These are phyloP conservation scores for Nesoenas mayeri DNA, from an alignment of 2,113 vertebrate species.

Conservation along the genomic window DNA sequence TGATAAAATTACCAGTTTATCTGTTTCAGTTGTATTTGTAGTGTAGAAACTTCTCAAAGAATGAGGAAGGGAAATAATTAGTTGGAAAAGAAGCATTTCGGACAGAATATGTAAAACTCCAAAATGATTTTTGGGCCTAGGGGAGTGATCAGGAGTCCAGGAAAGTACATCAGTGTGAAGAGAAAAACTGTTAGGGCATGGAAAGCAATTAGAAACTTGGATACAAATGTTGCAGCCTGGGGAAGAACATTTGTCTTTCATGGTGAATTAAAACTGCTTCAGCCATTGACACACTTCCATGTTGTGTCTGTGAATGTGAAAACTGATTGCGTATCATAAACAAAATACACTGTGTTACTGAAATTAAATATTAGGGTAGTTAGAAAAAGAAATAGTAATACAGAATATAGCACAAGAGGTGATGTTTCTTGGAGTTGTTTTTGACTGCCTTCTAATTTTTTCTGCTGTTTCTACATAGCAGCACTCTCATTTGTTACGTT, in stretches of 20 bases:
- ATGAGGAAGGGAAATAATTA: slow-evolving; percentile 35
- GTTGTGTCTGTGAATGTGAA: neutral
- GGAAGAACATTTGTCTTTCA: slow-evolving; percentile 61
- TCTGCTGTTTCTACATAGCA: neutral
- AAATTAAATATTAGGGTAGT: neutral
- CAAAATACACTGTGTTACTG: neutral
- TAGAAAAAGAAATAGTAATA: neutral
- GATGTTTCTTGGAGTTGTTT: neutral
- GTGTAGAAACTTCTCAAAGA: neutral
- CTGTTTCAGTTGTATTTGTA: neutral
- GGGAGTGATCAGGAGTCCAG: slow-evolving; percentile 28
- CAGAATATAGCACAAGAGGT: neutral
- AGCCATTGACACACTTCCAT: neutral
- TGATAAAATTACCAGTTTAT: neutral
- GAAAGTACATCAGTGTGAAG: slow-evolving; percentile 39
- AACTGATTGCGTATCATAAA: neutral
- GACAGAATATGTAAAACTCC: slow-evolving; percentile 26
- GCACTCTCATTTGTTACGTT: neutral
- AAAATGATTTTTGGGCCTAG: slow-evolving; percentile 35
- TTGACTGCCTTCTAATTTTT: neutral
- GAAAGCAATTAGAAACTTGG: slow-evolving; percentile 61
- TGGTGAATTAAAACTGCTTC: neutral
- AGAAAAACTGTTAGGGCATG: slow-evolving; percentile 51
- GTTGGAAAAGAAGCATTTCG: slow-evolving; percentile 27
- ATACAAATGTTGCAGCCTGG: slow-evolving; percentile 34